phyloP scores from a whole-genome alignment of 2,797 vertebrate species.

The Phataginus tricuspis region DNA sequence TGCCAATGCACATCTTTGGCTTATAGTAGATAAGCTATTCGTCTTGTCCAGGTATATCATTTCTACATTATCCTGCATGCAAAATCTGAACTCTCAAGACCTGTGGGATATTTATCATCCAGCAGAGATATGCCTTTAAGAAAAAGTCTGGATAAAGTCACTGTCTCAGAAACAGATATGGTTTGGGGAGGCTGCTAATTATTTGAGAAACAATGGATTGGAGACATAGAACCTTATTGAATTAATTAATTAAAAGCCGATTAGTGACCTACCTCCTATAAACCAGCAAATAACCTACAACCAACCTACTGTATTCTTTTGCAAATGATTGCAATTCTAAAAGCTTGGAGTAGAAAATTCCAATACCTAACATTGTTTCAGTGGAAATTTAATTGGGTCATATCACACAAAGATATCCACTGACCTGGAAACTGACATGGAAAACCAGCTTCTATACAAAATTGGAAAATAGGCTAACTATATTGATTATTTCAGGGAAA shows the following conservation, averaged over 20 bases:
- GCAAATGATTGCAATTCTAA: background rate
- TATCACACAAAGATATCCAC: conserved; percentile 36
- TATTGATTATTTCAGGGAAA: conserved; percentile 68
- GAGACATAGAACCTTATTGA: background rate
- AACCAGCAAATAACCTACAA: conserved; percentile 1
- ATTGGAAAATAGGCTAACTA: conserved; percentile 68
- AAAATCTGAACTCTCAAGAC: conserved; percentile 29
- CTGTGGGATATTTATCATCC: background rate
- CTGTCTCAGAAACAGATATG: background rate
- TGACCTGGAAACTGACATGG: conserved; percentile 64
- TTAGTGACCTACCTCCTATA: background rate
- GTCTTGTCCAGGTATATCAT: conserved; percentile 56
- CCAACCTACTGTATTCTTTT: conserved; percentile 23
- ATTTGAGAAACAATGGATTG: conserved; percentile 43
- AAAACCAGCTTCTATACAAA: conserved; percentile 61
- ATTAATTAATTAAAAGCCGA: conserved; percentile 53
- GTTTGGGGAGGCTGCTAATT: conserved; percentile 20
- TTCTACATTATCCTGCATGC: conserved; percentile 36
- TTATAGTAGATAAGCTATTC: conserved; percentile 71
- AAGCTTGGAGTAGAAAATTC: background rate
- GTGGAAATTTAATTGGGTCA: conserved; percentile 54
- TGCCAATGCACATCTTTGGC: conserved; percentile 63
- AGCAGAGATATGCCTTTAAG: conserved; percentile 48
- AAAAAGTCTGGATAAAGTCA: conserved; percentile 47
- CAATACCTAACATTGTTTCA: conserved; percentile 21